Base-by-base conservation (phyloP, 2,797 vertebrate genomes). In the Aplochiton taeniatus region DNA sequence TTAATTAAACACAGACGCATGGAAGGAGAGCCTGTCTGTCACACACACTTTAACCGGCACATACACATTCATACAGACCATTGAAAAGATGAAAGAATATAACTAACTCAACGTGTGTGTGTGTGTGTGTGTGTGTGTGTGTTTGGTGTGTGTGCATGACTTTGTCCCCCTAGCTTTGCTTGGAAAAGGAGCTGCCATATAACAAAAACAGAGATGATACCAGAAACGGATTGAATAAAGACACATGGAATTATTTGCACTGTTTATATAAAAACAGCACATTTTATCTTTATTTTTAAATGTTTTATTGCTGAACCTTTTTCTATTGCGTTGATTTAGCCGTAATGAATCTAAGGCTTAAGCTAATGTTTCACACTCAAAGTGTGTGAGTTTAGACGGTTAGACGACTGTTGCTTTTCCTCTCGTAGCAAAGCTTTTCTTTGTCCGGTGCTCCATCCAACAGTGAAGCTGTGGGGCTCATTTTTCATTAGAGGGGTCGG, bases 1-100 rank as follows among this genome's bases (percentile, higher is more conserved):
- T 95, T 95, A 96, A 96, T 96, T 95, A 96, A 95, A 94, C 89
- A 93, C 94, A 94, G 75, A 88, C 82, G 85, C 79, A 91, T 91
- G 90, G 84, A 94, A 91, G 89, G 91, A 93, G 89, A 88, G 91
- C 90, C 91, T 93, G 91, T 94, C 92, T 93, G 92, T 94, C 88
- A 89, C 78, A 88, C 79, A 77, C 83, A 80, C 81, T 85, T 86
- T 72, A 84, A 78, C 79, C 83, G 76, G 19, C 58, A 58, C 80
- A 83, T 79, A 79, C 76, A 71, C 81, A 82, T 67, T 61, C 54
- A 69, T 66, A 41, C 67, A 61, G 44, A 43, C 66, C 73, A 75
- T 53, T 82, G 73, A 76, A 73, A 66, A 78, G 81, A 88, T 87
- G 80, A 88, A 88, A 87, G 83, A 70, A 56, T 66, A 41, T 71